Percentiles rank a stretch among this genome's conserved stretches.
These are phyloP conservation scores for Drosophila ercepeae DNA, from an alignment of 1,140 invertebrate genomes.

Conservation along the genomic window DNA sequence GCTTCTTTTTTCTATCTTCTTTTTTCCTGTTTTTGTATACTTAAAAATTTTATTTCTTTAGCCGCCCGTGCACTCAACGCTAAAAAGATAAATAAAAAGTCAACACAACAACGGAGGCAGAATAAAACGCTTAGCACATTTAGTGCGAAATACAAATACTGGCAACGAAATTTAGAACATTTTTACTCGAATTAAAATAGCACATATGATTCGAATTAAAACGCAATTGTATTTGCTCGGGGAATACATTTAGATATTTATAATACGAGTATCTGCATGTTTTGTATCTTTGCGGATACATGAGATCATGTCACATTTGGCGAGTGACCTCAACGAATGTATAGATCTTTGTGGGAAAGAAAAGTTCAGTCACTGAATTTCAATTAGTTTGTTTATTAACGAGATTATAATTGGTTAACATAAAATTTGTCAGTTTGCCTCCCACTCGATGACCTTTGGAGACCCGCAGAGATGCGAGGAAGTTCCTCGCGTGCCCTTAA, in stretches of 20 bases:
- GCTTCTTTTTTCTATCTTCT: slow-evolving; percentile 20
- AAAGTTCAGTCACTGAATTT: slow-evolving; percentile 4
- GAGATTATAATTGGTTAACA: neutral
- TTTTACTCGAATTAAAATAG: slow-evolving; percentile 31
- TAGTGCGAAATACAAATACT: slow-evolving; percentile 40
- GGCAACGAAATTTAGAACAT: slow-evolving; percentile 40
- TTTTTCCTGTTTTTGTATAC: slow-evolving; percentile 37
- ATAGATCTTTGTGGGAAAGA: slow-evolving; percentile 16
- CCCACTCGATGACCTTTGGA: slow-evolving; percentile 54
- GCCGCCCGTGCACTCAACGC: slow-evolving; percentile 31
- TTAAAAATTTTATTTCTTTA: slow-evolving; percentile 40
- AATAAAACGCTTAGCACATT: slow-evolving; percentile 64
- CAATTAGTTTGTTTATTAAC: slow-evolving; percentile 12
- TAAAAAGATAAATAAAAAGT: slow-evolving; percentile 36
- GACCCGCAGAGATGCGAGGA: slow-evolving; percentile 20
- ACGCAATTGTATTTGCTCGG: slow-evolving; percentile 68
- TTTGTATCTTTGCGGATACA: slow-evolving; percentile 40
- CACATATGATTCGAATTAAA: slow-evolving; percentile 70
- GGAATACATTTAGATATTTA: slow-evolving; percentile 19
- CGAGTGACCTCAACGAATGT: slow-evolving; percentile 23
- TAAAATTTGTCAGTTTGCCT: slow-evolving; percentile 1
- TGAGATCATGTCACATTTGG: slow-evolving; percentile 62
- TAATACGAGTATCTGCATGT: neutral
- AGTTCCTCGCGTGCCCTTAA: slow-evolving; percentile 61
- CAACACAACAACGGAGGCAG: slow-evolving; percentile 25